Evolutionary conservation across 2,797 vertebrate genomes (phyloP).

Genomic region (Sciaenops ocellatus): DNA sequence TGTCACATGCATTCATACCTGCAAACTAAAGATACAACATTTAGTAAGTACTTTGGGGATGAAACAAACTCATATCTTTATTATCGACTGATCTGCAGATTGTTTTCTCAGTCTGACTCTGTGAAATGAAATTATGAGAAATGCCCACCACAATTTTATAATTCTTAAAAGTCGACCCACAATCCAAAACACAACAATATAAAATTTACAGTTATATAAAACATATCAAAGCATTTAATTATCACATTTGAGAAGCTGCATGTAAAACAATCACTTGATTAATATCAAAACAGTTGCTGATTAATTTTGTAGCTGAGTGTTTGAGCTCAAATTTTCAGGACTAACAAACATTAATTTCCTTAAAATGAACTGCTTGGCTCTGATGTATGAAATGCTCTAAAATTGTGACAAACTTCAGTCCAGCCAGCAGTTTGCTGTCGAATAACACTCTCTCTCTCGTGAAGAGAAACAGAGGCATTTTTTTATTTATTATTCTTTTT

Average conservation of each 20-base stretch:
- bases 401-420: background rate
- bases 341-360: background rate
- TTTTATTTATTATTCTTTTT: background rate
- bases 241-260: background rate
- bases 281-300: background rate
- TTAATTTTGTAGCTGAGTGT: background rate
- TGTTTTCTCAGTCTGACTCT: background rate
- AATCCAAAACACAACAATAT: background rate
- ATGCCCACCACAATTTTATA: background rate
- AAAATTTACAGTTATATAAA: background rate
- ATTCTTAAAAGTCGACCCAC: background rate
- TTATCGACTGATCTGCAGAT: constrained; percentile 2
- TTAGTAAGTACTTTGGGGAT: background rate
- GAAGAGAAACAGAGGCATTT: background rate
- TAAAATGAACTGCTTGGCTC: background rate
- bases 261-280: background rate
- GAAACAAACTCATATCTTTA: constrained; percentile 1
- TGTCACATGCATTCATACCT: constrained; percentile 1
- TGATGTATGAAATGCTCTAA: background rate
- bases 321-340: background rate
- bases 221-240: background rate
- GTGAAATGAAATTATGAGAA: constrained; percentile 12
- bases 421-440: too few relatives aligned
- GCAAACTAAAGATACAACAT: constrained; percentile 1
- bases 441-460: too few relatives aligned